Base-by-base conservation (phyloP, 2,888 invertebrate genomes). In the Chloroclysta siterata region DNA sequence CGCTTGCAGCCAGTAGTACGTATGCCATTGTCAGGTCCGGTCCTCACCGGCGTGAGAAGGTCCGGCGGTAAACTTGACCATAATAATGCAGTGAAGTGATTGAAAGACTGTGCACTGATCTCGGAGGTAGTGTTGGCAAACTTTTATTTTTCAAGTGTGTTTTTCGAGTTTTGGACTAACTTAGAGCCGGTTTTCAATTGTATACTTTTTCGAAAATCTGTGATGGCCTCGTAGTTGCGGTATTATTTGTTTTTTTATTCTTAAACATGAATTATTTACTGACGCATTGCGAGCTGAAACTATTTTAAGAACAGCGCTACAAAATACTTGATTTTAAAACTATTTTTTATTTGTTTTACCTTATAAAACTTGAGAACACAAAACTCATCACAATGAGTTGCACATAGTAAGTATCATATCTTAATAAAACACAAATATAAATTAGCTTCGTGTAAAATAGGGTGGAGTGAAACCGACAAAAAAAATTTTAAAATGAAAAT, bases 51-150 rank as follows among this genome's bases (percentile, higher is more conserved):
- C 69, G 15, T 15, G n/a, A 70, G 66, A 70, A 65, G 71, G 61
- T 65, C 65, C 60, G 53, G 53, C 50, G 58, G 69, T 75, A 28
- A n/a, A 17, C 68, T 52, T 66, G 71, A 74, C 39, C 59, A 80
- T 68, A 79, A 83, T 77, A 82, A 85, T 87, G 83, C 76, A 83
- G 86, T 88, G 86, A 81, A 79, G 70, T 87, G 84, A 79, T 81
- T 75, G 48, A 65, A 78, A 79, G 73, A 82, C 79, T 77, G 79
- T 84, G 76, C 70, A 79, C 68, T 81, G 84, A 87, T 87, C 82
- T 84, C 80, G 75, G 63, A 53, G 51, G 39, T 13, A 22, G 79
- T 77, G 74, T 74, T 71, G 62, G 46, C 54, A 22, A 68, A 48
- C 66, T 68, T 69, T 72, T 54, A 62, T 68, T 69, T 69, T 33